Evolutionary conservation across 2,888 invertebrate species (phyloP), one percentile per base, ranked within the genome.

Genomic region (Cabera pusaria): DNA sequence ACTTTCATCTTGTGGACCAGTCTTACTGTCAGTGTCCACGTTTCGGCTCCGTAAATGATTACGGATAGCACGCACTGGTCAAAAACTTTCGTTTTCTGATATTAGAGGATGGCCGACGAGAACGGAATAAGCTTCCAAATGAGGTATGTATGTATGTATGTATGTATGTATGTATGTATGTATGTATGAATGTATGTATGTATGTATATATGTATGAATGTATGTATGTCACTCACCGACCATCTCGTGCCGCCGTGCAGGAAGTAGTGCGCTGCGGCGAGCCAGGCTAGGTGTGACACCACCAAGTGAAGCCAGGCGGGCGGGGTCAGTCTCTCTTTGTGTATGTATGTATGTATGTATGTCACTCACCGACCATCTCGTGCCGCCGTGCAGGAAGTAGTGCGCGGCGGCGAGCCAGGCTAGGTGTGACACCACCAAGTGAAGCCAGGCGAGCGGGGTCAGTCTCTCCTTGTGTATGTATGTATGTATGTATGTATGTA

Each of bases 311-410:
- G 59, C 56, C 91, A 72, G 0, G 95, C 91, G 55, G 93, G 90
- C 0, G 79, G 53, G 2, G 90, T 84, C 10, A 96, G 91, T 34
- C 78, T 77, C 75, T 96, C 95, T 18, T 90, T 75, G 58, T 93
- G 90, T 0, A 92, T 83, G 19, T n/a, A n/a, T 14, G 14, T 4
- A 4, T 3, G 14, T 14, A 4, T 14, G 14, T 14, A 5, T 5
- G 8, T 5, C 22, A 85, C 87, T 81, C 23, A 88, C 88, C 82
- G 87, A 81, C 88, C 88, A 88, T 64, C 81, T 77, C 0, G 86
- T 86, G 34, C 93, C 91, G 50, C 93, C 92, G 49, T 92, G 89
- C 6, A 94, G 71, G 84, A 96, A 97, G 72, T 95, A 93, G 50
- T 90, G 91, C 19, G 94, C 81, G 0, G 96, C 93, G 0, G 91